These are phyloP conservation scores for Physella acuta DNA, from an alignment of 1,140 invertebrate genomes.

Conservation along the genomic window DNA sequence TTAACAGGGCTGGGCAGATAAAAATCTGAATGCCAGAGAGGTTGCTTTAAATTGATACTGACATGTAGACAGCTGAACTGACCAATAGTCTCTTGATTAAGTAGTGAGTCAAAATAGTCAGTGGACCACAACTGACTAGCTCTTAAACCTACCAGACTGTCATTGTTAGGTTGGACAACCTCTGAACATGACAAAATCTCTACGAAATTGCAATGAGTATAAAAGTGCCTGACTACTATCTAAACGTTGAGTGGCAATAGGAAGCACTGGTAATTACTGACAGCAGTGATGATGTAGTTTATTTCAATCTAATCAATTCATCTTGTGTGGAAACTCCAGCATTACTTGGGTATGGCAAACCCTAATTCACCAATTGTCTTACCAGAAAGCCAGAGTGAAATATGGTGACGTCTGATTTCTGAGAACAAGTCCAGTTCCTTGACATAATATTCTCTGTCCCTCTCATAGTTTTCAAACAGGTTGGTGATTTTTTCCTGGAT, in stretches of 20 bases:
- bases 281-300: no score
- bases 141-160: background rate
- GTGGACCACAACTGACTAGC: background rate
- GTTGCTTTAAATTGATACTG: background rate
- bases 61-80: background rate
- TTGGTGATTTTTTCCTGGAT: slow-evolving; percentile 9
- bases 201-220: background rate
- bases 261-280: no score
- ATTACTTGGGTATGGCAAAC: no score
- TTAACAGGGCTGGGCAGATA: background rate
- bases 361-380: background rate
- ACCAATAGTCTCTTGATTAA: background rate
- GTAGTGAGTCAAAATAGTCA: background rate
- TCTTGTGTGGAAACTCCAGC: no score
- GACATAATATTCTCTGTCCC: slow-evolving; percentile 6
- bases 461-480: slow-evolving; percentile 14
- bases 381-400: slow-evolving; percentile 11
- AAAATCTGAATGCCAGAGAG: background rate
- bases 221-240: background rate
- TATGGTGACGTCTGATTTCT: slow-evolving; percentile 7
- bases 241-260: background rate
- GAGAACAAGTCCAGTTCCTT: slow-evolving; percentile 19
- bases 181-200: background rate
- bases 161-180: background rate
- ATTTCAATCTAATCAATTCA: no score